Base-by-base conservation (phyloP, 2,888 invertebrate species). In the Oscheius sp. region DNA sequence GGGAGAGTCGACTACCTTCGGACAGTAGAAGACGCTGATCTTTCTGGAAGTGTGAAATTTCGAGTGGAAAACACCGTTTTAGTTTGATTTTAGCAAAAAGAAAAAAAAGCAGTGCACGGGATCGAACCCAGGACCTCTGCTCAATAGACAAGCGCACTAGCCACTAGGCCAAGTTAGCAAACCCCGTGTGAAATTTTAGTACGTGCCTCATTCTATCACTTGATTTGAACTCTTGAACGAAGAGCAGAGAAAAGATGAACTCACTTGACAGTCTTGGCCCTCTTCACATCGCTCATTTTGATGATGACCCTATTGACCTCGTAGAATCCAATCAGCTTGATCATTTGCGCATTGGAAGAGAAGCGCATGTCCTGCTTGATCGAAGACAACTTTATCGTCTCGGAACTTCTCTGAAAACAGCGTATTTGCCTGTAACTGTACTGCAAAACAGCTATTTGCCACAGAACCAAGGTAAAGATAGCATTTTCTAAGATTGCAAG, bases 271-370 rank as follows among this genome's bases (percentile, higher is more conserved):
- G 97, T 97, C 92, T 98, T 96, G 73, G 95, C 95, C 77, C 96
- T 93, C 90, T 98, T 98, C 80, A 98, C 92, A 90, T 99, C 98
- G 9, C 95, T 94, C 87, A 98, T 94, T 74, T 96, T 93, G 57
- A 98, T 92, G 51, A 94, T 66, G 7, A 74, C 66, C 33, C 58
- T 57, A 50, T 63, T 95, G 83, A 98, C 96, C 85, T 95, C 96
- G 90, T 97, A 96, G 89, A 96, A 96, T 84, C 95, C 95, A 57
- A 96, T 93, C 80, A 99, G 91, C 90, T 98, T 98, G 68, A 97
- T 95, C 79, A 98, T 96, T 91, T 97, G 97, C 0, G 96, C 96
- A 10, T 95, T 96, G 1, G 97, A 96, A 2, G 98, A 98, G 90
- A 96, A 99, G 91, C 97, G 96, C 1, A 96, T 96, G 91, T 98